Conservation (phyloP, 1,140 invertebrate genomes). For the Cydia pomonella region DNA sequence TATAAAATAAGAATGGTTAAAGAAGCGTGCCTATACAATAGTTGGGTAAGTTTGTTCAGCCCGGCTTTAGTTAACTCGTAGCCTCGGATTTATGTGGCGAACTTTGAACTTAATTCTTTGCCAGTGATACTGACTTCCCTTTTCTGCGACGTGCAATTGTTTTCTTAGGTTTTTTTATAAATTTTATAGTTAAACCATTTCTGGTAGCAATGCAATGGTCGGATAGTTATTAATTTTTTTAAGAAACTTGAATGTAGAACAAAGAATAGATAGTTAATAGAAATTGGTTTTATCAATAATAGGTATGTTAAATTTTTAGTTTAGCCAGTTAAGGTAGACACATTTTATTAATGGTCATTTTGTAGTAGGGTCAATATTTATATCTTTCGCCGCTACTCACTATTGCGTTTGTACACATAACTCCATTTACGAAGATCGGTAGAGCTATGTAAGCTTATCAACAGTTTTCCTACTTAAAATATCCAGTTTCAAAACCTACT, state of each 20-base stretch:
- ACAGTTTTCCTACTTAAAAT: too few relatives aligned
- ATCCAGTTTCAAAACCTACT: too few relatives aligned
- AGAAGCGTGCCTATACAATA: constrained; percentile 42
- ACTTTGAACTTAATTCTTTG: constrained; percentile 50
- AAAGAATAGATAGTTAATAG: too few relatives aligned
- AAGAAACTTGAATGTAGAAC: background rate
- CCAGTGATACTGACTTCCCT: constrained; percentile 46
- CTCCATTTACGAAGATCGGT: too few relatives aligned
- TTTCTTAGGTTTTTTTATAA: constrained; percentile 37
- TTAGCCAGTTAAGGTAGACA: too few relatives aligned
- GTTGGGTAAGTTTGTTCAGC: constrained; percentile 54
- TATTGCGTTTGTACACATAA: too few relatives aligned
- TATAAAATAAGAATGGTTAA: constrained; percentile 28
- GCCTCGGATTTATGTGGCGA: constrained; percentile 51
- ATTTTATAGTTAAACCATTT: background rate
- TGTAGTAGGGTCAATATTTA: too few relatives aligned
- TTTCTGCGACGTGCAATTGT: constrained; percentile 45
- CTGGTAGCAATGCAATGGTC: background rate
- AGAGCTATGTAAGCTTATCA: too few relatives aligned
- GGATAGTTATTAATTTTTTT: background rate
- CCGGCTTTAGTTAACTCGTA: constrained; percentile 55
- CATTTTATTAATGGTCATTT: too few relatives aligned
- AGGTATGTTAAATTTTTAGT: too few relatives aligned
- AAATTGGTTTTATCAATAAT: too few relatives aligned
- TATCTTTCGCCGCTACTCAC: too few relatives aligned